Evolutionary conservation across 2,888 invertebrate species (phyloP), one percentile per base, ranked within the genome.

Genomic region (Aporophyla nigra): DNA sequence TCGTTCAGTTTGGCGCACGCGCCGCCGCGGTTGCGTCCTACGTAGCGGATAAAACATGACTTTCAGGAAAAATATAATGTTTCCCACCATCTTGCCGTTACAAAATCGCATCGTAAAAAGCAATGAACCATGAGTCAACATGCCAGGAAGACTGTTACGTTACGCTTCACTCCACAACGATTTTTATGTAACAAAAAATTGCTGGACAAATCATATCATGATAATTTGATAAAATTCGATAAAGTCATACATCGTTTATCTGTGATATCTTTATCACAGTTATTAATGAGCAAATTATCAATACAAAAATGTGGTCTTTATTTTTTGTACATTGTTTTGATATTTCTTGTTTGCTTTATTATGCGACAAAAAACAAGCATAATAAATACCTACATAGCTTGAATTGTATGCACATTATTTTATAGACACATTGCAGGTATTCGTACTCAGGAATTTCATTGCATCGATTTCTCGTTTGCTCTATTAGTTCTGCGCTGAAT

Each of bases 81-180:
- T 73, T 61, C 58, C 54, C 67, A 71, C 71, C 75, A 62, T 72
- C n/a, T 74, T 74, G 66, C 56, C 65, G 69, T 63, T 76, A 76
- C 54, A 79, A 61, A 76, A 79, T 77, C 40, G 59, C 63, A 74
- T 79, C 84, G 68, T 87, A 87, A 87, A 87, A 88, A 69, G 78
- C 84, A 86, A 86, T 82, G 86, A 80, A 75, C 77, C 77, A 74
- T 67, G 69, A 73, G 56, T 58, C 68, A 49, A 62, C 71, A 63
- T 53, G 61, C 66, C 71, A 71, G 51, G 59, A 69, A 76, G 61
- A 77, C 54, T 61, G 69, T 69, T 66, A 51, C 65, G 78, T 84
- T 83, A 69, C 79, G 84, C 78, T 83, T 71, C 67, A 82, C 40
- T 87, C 27, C 66, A 74, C 83, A 59, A 33, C 56, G 16, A 78